Evolutionary conservation across 2,113 vertebrate species (phyloP), one percentile per base, ranked within the genome.

Genomic region (Camelus bactrianus): DNA sequence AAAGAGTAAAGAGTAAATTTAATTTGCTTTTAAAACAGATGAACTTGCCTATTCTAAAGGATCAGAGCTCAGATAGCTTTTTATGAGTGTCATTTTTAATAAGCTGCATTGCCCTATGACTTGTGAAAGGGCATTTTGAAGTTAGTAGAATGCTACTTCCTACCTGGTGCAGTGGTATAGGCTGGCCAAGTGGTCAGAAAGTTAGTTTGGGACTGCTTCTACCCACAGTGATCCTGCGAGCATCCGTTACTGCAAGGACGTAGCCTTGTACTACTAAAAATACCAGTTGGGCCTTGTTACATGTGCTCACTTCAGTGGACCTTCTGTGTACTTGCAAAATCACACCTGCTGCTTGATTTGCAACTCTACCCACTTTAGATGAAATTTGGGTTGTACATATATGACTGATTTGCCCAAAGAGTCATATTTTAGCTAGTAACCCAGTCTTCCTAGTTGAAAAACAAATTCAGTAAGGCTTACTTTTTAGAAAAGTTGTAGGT

Each of bases 91-190:
- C 13, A 38, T 88, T 81, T 93, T 17, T 50, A 50, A 38, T 70
- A 72, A 90, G 38, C 38, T 93, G 1, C 26, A 35, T 88, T 88
- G 32, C 50, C 35, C 26, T 46, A 3, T 42, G 50, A 42, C n/a
- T 83, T 89, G 10, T 69, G 30, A 83, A 92, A 89, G 26, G n/a
- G 26, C 13, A 76, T 92, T 92, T 92, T 75, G 16, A 69, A 89
- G 48, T 76, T 92, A 67, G 38, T 75, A 69, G 50, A 92, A 67
- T 92, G 50, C 58, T 26, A 54, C 24, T 16, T 81, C 10, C 46
- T 93, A 35, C 28, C 42, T 70, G 42, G 20, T 79, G 14, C 48
- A 77, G 35, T 32, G 22, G n/a, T 62, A 1, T 16, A 54, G 8
- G 15, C 22, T 79, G 54, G 3, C 28, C 46, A 89, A 48, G 48